Evolutionary conservation across 2,113 vertebrate species (phyloP), one percentile per base, ranked within the genome.

Genomic region (Tichodroma muraria): DNA sequence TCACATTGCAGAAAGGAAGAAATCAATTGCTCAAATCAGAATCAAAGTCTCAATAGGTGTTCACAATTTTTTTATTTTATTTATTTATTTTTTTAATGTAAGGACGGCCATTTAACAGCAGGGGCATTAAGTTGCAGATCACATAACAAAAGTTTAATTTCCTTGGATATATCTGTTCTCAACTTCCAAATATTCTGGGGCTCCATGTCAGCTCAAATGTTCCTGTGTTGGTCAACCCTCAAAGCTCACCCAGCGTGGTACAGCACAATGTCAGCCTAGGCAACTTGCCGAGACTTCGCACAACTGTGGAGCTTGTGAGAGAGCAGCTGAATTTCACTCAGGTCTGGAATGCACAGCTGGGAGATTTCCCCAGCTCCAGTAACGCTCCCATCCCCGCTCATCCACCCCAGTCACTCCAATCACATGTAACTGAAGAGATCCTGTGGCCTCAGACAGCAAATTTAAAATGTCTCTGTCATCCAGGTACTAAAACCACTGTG

Each of bases 331-430:
- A 52, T 49, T 68, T 85, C 53, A 38, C 31, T 13, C 6, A 1
- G 45, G 52, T 76, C 78, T 76, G 92, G 80, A 88, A 94, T 90
- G 88, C 63, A 80, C 71, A 88, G 66, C 76, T 93, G 85, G 65
- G 79, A 82, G 40, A 85, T 77, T 83, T 94, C 38, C 30, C 25
- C 44, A 72, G 75, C 66, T 85, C 40, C 88, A 91, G 66, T 53
- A 68, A 49, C 4, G 33, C 40, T 85, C 28, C 59, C 5, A 3
- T 60, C 59, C 71, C 37, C 14, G 11, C 24, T 68, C 57, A 65
- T 33, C 45, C 63, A 65, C 53, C 21, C 37, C 76, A 57, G 12
- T 44, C 75, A 64, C 57, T 85, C 59, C n/a, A 69, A 14, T 25
- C 38, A 37, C 47, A 8, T 0, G 0, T 50, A 78, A 87, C 3